These are phyloP conservation scores for Pempheris klunzingeri DNA, from an alignment of 2,797 vertebrate genomes.

Conservation along the genomic window DNA sequence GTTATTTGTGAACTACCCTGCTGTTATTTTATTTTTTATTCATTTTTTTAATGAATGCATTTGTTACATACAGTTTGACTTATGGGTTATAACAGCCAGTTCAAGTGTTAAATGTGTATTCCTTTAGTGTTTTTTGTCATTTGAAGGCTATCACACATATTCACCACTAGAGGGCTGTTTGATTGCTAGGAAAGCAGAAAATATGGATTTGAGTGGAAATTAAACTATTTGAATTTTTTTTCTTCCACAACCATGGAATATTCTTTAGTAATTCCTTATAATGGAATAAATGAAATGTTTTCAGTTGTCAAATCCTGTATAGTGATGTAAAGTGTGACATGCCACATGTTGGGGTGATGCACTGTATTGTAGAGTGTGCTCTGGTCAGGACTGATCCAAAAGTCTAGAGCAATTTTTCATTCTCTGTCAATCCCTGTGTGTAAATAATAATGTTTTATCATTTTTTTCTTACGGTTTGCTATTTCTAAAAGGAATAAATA, in stretches of 20 bases:
- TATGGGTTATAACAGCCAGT: not conserved
- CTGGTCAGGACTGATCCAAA: not conserved
- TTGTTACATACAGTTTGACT: not conserved
- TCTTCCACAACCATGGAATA: no score
- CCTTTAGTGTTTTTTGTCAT: not conserved
- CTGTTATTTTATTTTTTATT: not conserved
- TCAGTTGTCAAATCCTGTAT: not conserved
- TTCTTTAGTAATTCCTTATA: not conserved
- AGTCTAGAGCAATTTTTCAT: not conserved
- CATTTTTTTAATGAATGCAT: not conserved
- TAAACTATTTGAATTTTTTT: not conserved
- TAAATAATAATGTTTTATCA: not conserved
- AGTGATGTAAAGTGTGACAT: not conserved
- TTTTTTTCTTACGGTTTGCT: no score
- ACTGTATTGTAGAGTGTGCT: not conserved
- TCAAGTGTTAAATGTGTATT: not conserved
- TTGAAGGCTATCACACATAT: not conserved
- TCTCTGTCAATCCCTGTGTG: not conserved
- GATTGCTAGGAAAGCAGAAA: not conserved
- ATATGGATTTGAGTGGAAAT: not conserved
- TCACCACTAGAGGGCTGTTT: slow-evolving; percentile 31
- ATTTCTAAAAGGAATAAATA: no score
- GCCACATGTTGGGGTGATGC: not conserved
- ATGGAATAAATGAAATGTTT: not conserved
- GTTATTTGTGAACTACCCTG: not conserved